phyloP scores from a whole-genome alignment of 2,888 invertebrate genomes.

The Macroteleia sp. region DNA sequence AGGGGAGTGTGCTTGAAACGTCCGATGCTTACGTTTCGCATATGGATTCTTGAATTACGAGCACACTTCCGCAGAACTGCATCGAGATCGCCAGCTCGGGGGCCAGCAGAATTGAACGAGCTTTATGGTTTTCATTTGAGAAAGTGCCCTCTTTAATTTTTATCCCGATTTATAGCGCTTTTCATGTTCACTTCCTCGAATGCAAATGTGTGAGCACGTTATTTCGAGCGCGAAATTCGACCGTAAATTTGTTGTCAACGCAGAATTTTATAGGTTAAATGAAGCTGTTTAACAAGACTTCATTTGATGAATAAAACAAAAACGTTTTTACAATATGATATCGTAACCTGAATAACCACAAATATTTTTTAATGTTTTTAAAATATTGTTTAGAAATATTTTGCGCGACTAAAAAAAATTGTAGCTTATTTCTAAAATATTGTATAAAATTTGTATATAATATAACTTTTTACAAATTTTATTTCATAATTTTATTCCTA shows the following conservation, averaged over 20 bases:
- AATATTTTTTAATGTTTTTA: no score
- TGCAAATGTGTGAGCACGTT: slow-evolving; percentile 6
- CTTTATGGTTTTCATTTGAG: slow-evolving; percentile 61
- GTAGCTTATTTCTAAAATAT: no score
- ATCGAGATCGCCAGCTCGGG: slow-evolving; percentile 46
- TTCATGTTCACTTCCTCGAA: slow-evolving; percentile 7
- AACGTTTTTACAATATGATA: no score
- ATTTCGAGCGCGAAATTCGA: not conserved
- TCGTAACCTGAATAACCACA: no score
- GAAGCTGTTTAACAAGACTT: no score
- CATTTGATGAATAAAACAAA: no score
- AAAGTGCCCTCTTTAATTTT: slow-evolving; percentile 50
- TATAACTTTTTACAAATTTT: no score
- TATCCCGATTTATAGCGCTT: slow-evolving; percentile 23
- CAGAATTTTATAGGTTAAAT: no score
- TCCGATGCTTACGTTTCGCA: slow-evolving; percentile 58
- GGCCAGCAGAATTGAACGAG: slow-evolving; percentile 30
- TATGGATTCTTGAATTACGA: slow-evolving; percentile 65
- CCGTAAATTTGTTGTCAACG: not conserved
- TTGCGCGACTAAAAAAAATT: no score
- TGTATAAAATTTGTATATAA: no score
- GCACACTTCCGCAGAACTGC: slow-evolving; percentile 56
- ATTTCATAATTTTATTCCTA: no score
- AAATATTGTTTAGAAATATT: no score
- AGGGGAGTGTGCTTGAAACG: slow-evolving; percentile 54